Conservation (phyloP, 2,797 vertebrate genomes). For the Enteromius treurensis region DNA sequence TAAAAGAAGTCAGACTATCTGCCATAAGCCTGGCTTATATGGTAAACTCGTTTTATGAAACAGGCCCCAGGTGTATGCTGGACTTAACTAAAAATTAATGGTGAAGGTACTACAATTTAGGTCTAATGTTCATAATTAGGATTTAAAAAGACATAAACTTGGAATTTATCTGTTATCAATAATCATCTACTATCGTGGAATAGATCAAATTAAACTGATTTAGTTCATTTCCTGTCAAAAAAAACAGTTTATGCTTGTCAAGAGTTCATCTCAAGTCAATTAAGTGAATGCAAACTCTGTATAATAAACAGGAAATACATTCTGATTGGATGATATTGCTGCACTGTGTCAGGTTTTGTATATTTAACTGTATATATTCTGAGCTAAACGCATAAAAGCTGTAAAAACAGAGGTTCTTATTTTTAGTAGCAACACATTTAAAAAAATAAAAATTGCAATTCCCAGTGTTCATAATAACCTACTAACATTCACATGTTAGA, state of each 20-base stretch:
- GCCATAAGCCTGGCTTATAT: no score
- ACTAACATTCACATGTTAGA: neutral
- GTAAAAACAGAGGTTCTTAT: neutral
- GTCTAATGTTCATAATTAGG: neutral
- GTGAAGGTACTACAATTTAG: neutral
- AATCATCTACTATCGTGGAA: neutral
- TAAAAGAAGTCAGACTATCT: no score
- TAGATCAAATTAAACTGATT: neutral
- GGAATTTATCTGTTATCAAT: no score
- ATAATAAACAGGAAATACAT: neutral
- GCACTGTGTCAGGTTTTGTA: neutral
- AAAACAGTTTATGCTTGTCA: neutral
- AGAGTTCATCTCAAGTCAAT: neutral
- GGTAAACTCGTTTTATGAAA: no score
- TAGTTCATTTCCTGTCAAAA: neutral
- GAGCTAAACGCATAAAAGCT: neutral
- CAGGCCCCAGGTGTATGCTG: neutral
- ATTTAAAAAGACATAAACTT: neutral
- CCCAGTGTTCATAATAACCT: neutral
- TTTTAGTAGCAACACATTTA: slow-evolving; percentile 18
- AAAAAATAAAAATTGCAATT: neutral
- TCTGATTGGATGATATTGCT: neutral
- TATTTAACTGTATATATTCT: neutral
- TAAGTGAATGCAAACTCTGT: neutral
- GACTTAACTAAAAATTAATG: neutral